Conservation (phyloP, 2,113 vertebrate genomes). For the Theropithecus gelada region DNA sequence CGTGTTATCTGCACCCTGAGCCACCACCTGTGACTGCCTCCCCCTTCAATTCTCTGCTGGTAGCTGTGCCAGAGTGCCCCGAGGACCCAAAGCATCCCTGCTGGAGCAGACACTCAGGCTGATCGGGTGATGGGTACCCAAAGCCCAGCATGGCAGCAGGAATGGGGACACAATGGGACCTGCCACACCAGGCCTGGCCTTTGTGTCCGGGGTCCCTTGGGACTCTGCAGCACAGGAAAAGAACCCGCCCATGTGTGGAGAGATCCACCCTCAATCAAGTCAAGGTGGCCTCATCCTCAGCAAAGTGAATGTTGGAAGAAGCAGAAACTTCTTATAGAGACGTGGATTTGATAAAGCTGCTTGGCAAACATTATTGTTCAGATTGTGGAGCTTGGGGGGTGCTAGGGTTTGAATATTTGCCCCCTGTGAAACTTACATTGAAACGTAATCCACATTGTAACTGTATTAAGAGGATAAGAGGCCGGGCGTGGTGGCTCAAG, state of each 20-base stretch:
- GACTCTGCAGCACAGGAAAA: neutral
- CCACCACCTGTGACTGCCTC: neutral
- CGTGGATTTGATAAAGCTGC: neutral
- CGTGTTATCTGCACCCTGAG: neutral
- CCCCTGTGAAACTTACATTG: neutral
- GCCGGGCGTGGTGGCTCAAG: too few species aligned
- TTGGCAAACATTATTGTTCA: too few species aligned
- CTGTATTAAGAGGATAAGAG: neutral
- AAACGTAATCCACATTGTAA: neutral
- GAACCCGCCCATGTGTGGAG: neutral
- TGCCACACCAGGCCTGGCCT: rapidly evolving
- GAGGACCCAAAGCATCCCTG: neutral
- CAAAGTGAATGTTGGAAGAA: neutral
- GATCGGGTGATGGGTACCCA: neutral
- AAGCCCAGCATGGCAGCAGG: neutral
- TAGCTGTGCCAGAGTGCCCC: neutral
- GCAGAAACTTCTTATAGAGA: neutral
- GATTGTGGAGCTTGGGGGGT: neutral
- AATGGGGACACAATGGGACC: rapidly evolving
- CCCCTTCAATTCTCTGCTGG: neutral
- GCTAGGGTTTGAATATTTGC: neutral
- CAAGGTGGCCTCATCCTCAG: neutral
- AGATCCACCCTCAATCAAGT: neutral
- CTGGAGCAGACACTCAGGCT: neutral
- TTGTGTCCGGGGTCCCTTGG: neutral